A percentile compares a stretch with the other conserved stretches of the same genome.
These are phyloP conservation scores for Pseudorasbora parva DNA, from an alignment of 2,113 vertebrate genomes.

Conservation along the genomic window DNA sequence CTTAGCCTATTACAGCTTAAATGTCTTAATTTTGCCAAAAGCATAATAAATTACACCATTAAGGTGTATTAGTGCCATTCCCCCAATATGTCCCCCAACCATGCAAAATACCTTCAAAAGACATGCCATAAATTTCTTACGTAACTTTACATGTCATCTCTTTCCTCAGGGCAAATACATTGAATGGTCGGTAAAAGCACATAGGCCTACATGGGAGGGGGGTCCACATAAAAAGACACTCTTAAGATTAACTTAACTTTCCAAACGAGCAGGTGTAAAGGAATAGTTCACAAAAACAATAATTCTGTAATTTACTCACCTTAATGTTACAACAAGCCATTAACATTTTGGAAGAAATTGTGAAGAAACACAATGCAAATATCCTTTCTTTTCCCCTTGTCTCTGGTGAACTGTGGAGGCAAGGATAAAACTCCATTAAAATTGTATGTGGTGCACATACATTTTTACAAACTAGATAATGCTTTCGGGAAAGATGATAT, in stretches of 20 bases:
- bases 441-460: neutral
- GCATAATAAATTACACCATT: constrained; percentile 40
- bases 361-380: neutral
- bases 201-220: neutral
- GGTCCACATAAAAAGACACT: neutral
- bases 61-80: neutral
- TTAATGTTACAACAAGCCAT: neutral
- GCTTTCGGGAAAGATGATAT: neutral
- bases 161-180: constrained; percentile 4
- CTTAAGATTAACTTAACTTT: neutral
- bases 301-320: neutral
- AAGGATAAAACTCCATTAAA: neutral
- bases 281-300: neutral
- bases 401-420: neutral
- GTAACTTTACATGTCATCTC: constrained; percentile 24
- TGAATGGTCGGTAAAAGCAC: neutral
- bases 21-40: constrained; percentile 16
- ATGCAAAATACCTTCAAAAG: no score
- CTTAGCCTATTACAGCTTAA: neutral
- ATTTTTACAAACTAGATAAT: neutral
- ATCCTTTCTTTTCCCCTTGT: neutral
- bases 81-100: neutral
- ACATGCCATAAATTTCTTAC: constrained; percentile 5
- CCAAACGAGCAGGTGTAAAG: neutral
- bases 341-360: neutral